Percentiles rank a stretch among this genome's conserved stretches.
phyloP scores from a whole-genome alignment of 2,113 vertebrate genomes.

The Gadus chalcogrammus region DNA sequence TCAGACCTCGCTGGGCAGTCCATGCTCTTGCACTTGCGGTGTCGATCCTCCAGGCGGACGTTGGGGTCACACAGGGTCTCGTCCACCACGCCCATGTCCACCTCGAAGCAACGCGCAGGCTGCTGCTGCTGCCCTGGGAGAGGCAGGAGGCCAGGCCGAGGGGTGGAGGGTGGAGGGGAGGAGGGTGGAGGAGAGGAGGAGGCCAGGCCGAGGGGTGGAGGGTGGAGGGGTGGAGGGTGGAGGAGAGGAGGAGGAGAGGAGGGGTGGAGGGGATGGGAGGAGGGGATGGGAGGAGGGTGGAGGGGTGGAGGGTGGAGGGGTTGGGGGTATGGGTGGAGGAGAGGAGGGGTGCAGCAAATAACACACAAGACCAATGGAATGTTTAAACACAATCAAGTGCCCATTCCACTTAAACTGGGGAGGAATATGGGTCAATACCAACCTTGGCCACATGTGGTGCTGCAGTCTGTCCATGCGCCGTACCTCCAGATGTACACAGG shows the following conservation, averaged over 20 bases:
- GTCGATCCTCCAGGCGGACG: constrained; percentile 75
- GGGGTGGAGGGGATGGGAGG: no score
- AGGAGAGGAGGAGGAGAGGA: no score
- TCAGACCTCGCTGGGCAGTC: constrained; percentile 88
- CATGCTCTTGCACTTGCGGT: constrained; percentile 84
- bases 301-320: no score
- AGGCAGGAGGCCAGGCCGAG: neutral
- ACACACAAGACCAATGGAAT: no score
- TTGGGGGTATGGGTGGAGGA: no score
- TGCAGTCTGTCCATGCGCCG: constrained; percentile 90
- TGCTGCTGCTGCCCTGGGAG: constrained; percentile 80
- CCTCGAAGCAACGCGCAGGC: constrained; percentile 80
- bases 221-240: no score
- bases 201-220: no score
- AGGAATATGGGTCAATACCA: constrained; percentile 6
- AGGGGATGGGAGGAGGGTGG: no score
- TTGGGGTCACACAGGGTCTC: constrained; percentile 82
- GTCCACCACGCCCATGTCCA: constrained; percentile 78
- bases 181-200: no score
- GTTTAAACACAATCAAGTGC: neutral
- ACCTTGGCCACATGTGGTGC: constrained; percentile 90
- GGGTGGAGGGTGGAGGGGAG: neutral
- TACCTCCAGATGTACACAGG: constrained; percentile 85
- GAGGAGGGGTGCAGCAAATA: neutral
- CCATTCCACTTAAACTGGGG: neutral